Percentiles rank a stretch among this genome's conserved stretches.
Evolutionary conservation across 2,888 invertebrate species (phyloP).

Genomic region (Tricholauxania praeusta): DNA sequence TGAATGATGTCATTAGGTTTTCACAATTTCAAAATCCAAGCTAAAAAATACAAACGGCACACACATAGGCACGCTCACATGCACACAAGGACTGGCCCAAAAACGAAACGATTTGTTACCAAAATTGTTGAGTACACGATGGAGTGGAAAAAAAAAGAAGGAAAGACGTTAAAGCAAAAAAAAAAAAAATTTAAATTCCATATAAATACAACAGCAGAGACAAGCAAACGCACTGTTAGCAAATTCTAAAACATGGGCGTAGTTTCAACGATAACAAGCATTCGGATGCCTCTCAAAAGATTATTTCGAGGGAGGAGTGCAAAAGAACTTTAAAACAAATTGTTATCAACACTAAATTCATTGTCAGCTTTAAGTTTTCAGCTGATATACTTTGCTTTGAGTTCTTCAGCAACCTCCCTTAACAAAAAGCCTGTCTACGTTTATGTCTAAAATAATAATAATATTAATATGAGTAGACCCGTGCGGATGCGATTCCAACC

Average conservation of each 20-base stretch:
- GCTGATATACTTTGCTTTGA: too few relatives aligned
- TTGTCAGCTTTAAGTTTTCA: too few relatives aligned
- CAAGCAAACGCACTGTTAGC: background rate
- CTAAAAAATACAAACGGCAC: background rate
- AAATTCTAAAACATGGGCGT: too few relatives aligned
- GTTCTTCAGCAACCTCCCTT: too few relatives aligned
- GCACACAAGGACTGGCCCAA: background rate
- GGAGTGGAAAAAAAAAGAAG: background rate
- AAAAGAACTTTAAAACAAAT: too few relatives aligned
- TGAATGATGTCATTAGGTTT: slow-evolving; percentile 17
- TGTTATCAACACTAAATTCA: too few relatives aligned
- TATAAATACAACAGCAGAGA: slow-evolving; percentile 6
- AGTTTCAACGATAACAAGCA: too few relatives aligned
- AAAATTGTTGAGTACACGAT: background rate
- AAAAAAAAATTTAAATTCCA: background rate
- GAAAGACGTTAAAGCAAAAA: background rate
- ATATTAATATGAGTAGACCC: background rate
- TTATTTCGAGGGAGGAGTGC: too few relatives aligned
- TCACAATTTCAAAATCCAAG: slow-evolving; percentile 11
- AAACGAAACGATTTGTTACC: slow-evolving; percentile 26
- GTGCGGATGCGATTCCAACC: background rate
- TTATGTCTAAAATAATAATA: background rate
- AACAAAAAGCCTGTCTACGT: too few relatives aligned
- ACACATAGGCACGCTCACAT: too few relatives aligned
- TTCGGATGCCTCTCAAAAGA: too few relatives aligned